phyloP scores from a whole-genome alignment of 2,113 vertebrate species.

The Xenopus tropicalis region UCB_Xtro_10.0 CM004450.2:113786501-113787000 shows the following conservation, averaged over 20 bases:
- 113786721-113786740: slow-evolving; percentile 38
- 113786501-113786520: not conserved
- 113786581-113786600: not conserved
- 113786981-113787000: not conserved
- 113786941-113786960: slow-evolving; percentile 18
- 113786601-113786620: not conserved
- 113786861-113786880: slow-evolving; percentile 38
- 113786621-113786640: slow-evolving; percentile 17
- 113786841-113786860: slow-evolving; percentile 61
- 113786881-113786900: slow-evolving; percentile 31
- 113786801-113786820: slow-evolving; percentile 65
- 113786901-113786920: slow-evolving; percentile 20
- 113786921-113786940: slow-evolving; percentile 17
- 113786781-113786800: slow-evolving; percentile 66
- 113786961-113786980: slow-evolving; percentile 5
- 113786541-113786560: no score
- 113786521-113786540: not conserved
- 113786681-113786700: slow-evolving; percentile 33
- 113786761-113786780: slow-evolving; percentile 33
- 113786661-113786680: slow-evolving; percentile 26
- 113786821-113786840: slow-evolving; percentile 70
- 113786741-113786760: slow-evolving; percentile 28
- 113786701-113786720: slow-evolving; percentile 35
- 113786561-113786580: not conserved
- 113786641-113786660: slow-evolving; percentile 27